These are phyloP conservation scores for Pollachius pollachius DNA, from an alignment of 2,113 vertebrate genomes.

Conservation along the genomic window DNA sequence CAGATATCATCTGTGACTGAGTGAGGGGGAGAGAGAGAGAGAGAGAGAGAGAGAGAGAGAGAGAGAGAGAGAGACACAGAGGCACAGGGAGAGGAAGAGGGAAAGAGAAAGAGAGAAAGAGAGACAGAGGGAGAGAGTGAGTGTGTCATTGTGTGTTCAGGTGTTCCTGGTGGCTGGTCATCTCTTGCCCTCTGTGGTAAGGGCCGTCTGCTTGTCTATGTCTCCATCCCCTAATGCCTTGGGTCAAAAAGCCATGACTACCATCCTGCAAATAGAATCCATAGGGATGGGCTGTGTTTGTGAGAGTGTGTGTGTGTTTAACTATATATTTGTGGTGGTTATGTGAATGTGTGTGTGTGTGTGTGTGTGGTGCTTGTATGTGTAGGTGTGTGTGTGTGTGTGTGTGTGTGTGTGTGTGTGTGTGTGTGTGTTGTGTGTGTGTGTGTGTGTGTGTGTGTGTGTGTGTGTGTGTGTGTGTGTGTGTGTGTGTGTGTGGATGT, in stretches of 20 bases:
- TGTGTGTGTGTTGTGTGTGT: neutral
- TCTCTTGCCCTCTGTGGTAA: constrained; percentile 4
- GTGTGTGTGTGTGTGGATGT: no score
- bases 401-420: neutral
- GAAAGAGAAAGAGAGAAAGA: no score
- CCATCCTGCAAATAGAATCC: constrained; percentile 19
- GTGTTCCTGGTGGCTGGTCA: no score
- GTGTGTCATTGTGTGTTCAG: no score
- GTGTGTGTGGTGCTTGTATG: no score
- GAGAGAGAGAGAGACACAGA: no score
- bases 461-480: constrained; percentile 19
- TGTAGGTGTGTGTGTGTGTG: no score
- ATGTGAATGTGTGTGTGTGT: neutral
- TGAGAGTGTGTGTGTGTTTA: neutral
- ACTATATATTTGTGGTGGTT: neutral
- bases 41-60: no score
- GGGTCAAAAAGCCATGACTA: constrained; percentile 40
- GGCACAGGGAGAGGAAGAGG: no score
- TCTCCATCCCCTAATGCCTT: constrained; percentile 34
- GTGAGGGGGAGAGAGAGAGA: no score
- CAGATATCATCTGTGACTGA: no score
- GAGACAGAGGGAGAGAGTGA: no score
- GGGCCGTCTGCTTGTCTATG: constrained; percentile 30
- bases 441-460: neutral
- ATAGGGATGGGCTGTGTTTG: neutral